These are phyloP conservation scores for Corythornis madagascariensis DNA, from an alignment of 2,113 vertebrate genomes.

Conservation along the genomic window DNA sequence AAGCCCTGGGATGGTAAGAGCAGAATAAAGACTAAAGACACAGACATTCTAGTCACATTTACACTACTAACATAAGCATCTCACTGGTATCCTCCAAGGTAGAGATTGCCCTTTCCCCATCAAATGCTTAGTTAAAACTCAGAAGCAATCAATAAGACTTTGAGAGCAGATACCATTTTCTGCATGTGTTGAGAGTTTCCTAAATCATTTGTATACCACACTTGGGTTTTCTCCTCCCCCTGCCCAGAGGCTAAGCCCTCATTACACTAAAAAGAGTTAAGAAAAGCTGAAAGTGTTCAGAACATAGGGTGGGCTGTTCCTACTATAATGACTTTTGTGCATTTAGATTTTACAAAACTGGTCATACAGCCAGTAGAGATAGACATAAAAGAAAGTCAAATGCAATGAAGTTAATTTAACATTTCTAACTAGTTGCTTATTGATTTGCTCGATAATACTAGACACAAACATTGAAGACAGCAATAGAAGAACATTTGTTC, in stretches of 20 bases:
- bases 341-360: neutral
- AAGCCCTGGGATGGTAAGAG: neutral
- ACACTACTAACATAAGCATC: neutral
- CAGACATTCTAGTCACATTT: neutral
- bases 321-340: neutral
- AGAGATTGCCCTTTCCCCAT: neutral
- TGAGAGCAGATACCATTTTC: neutral
- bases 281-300: neutral
- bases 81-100: neutral
- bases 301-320: neutral
- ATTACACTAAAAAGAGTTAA: neutral
- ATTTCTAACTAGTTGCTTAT: neutral
- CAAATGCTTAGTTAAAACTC: neutral
- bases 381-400: neutral
- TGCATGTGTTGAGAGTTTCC: neutral
- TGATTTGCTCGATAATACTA: neutral
- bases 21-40: neutral
- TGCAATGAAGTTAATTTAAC: neutral
- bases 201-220: neutral
- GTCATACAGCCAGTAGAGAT: neutral
- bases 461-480: slow-evolving; percentile 39
- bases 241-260: neutral
- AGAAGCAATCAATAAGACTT: slow-evolving; percentile 10
- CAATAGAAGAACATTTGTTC: slow-evolving; percentile 57
- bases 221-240: neutral